These are phyloP conservation scores for Dione vanillae DNA, from an alignment of 2,888 invertebrate genomes.

Conservation along the genomic window DNA sequence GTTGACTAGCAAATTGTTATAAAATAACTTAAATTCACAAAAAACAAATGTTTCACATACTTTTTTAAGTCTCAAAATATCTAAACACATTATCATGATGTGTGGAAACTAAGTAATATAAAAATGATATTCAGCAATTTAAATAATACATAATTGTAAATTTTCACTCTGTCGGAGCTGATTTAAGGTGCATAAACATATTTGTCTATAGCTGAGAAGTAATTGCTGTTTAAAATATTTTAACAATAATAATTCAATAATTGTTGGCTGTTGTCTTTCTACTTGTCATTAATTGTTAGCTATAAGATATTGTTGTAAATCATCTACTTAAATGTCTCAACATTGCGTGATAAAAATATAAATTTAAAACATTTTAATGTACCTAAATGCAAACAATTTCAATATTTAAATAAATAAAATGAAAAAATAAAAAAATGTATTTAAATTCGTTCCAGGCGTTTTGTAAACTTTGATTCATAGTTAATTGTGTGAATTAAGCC, in stretches of 20 bases:
- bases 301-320: neutral
- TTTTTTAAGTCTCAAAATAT: neutral
- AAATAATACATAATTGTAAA: constrained; percentile 34
- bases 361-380: neutral
- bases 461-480: neutral
- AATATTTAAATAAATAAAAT: too few species aligned
- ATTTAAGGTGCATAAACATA: constrained; percentile 35
- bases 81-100: neutral
- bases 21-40: constrained; percentile 9
- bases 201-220: constrained; percentile 28
- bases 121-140: constrained; percentile 19
- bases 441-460: neutral
- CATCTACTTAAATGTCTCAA: constrained; percentile 4
- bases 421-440: too few species aligned
- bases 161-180: constrained; percentile 36
- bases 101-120: constrained; percentile 8
- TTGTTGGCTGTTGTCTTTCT: constrained; percentile 34
- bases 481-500: neutral
- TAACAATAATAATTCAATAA: constrained; percentile 13
- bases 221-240: constrained; percentile 17
- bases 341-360: neutral
- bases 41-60: neutral
- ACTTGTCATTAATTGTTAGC: constrained; percentile 18
- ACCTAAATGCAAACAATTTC: neutral
- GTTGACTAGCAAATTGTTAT: constrained; percentile 38